Evolutionary conservation across 2,888 invertebrate genomes (phyloP).

Genomic region (Hypena proboscidalis): DNA sequence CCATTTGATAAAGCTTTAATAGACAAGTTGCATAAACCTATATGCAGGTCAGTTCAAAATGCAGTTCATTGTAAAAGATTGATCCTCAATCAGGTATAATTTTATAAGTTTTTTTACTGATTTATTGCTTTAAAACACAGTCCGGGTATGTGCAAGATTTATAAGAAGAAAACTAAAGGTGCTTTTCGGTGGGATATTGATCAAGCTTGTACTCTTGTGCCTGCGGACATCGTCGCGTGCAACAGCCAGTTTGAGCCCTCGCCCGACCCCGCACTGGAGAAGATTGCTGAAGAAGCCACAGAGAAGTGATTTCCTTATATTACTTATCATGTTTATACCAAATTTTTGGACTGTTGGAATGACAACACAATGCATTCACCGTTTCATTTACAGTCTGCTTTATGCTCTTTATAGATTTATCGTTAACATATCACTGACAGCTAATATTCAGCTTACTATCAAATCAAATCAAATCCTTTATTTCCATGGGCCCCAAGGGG

Average conservation of each 20-base stretch:
- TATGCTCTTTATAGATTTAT: too few relatives aligned
- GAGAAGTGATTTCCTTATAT: constrained; percentile 77
- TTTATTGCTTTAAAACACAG: constrained; percentile 44
- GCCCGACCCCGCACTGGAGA: constrained; percentile 87
- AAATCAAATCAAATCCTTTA: too few relatives aligned
- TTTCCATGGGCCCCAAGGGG: too few relatives aligned
- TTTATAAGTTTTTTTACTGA: not conserved
- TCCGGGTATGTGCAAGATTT: constrained; percentile 82
- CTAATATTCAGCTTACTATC: too few relatives aligned
- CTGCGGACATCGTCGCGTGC: constrained; percentile 88
- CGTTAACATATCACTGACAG: too few relatives aligned
- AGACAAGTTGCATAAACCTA: constrained; percentile 87
- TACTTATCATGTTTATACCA: not conserved
- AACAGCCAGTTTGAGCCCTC: constrained; percentile 86
- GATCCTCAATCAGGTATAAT: not conserved
- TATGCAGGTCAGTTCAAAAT: constrained; percentile 86
- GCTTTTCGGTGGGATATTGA: constrained; percentile 88
- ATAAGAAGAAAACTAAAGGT: constrained; percentile 69
- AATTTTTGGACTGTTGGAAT: too few relatives aligned
- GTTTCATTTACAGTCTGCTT: too few relatives aligned
- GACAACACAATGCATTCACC: too few relatives aligned
- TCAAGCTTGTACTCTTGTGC: constrained; percentile 87
- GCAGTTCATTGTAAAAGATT: not conserved
- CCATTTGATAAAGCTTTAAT: constrained; percentile 89
- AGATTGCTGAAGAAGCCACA: constrained; percentile 88